Evolutionary conservation across 1,140 invertebrate genomes (phyloP).

Genomic region (Atopsyche davidsoni): DNA sequence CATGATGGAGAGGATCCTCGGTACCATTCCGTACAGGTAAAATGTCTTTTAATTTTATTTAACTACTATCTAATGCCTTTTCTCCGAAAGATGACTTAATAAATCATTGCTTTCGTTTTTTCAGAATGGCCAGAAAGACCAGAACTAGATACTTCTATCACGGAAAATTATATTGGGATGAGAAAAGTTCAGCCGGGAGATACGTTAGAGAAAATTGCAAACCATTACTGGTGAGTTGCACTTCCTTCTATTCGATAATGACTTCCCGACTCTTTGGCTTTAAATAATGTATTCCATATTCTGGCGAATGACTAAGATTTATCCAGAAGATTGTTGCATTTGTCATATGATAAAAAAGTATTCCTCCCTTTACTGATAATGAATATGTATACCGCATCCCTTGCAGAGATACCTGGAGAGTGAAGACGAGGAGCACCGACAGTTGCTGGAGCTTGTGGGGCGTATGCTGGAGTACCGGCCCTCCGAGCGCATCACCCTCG

Average conservation of each 20-base stretch:
- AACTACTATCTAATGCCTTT: not conserved
- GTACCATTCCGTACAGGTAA: slow-evolving; percentile 83
- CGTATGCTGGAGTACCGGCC: slow-evolving; percentile 98
- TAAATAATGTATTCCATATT: no score
- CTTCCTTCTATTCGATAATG: not conserved
- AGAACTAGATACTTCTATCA: slow-evolving; percentile 97
- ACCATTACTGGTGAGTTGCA: slow-evolving; percentile 74
- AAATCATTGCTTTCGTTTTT: no score
- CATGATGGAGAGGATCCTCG: slow-evolving; percentile 99
- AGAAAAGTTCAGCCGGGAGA: slow-evolving; percentile 88
- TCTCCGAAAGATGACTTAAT: no score
- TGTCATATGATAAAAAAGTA: not conserved
- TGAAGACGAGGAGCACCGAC: slow-evolving; percentile 85
- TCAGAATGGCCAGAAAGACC: slow-evolving; percentile 89
- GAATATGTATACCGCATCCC: slow-evolving; percentile 15
- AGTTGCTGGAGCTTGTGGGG: slow-evolving; percentile 90
- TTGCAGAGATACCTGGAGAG: slow-evolving; percentile 83
- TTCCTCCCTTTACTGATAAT: not conserved
- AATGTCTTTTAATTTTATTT: not conserved
- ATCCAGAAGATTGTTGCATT: no score
- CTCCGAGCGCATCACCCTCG: slow-evolving; percentile 77
- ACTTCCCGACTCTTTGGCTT: not conserved
- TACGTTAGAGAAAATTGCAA: slow-evolving; percentile 98
- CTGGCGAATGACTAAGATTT: no score
- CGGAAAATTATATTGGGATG: slow-evolving; percentile 91